Conservation (phyloP, 2,888 invertebrate species). For the Corythucha ciliata region DNA sequence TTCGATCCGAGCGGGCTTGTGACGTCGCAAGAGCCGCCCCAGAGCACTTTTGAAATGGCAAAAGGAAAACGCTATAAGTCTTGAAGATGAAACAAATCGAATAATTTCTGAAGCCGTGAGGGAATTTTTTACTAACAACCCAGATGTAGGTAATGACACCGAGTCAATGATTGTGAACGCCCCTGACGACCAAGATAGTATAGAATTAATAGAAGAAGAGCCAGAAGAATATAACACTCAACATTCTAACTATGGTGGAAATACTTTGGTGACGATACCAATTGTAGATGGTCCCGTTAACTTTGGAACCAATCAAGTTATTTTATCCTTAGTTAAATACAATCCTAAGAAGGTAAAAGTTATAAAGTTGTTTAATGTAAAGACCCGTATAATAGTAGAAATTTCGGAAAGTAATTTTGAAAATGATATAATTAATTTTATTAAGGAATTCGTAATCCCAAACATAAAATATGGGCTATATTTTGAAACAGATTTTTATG, state of each 20-base stretch:
- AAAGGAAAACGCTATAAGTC: no score
- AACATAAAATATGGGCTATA: slow-evolving; percentile 8
- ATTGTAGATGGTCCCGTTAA: slow-evolving; percentile 8
- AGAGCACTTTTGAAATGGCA: no score
- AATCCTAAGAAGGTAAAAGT: not conserved
- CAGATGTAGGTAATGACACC: no score
- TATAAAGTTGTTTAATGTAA: not conserved
- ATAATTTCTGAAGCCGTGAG: no score
- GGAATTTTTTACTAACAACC: no score
- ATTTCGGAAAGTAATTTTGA: not conserved
- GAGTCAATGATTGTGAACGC: no score
- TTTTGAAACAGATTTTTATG: not conserved
- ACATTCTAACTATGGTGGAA: not conserved
- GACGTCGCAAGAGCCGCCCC: no score
- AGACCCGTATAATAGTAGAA: not conserved
- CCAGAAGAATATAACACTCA: no score
- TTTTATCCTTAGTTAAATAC: not conserved
- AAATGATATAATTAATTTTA: slow-evolving; percentile 1
- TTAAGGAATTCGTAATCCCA: slow-evolving; percentile 6
- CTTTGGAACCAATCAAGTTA: not conserved
- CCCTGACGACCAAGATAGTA: no score
- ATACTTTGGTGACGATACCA: slow-evolving; percentile 1
- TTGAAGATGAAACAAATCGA: no score
- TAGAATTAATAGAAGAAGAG: no score
- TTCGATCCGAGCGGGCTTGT: no score